Evolutionary conservation across 2,888 invertebrate species (phyloP).

Genomic region (Barypeithes pellucidus): DNA sequence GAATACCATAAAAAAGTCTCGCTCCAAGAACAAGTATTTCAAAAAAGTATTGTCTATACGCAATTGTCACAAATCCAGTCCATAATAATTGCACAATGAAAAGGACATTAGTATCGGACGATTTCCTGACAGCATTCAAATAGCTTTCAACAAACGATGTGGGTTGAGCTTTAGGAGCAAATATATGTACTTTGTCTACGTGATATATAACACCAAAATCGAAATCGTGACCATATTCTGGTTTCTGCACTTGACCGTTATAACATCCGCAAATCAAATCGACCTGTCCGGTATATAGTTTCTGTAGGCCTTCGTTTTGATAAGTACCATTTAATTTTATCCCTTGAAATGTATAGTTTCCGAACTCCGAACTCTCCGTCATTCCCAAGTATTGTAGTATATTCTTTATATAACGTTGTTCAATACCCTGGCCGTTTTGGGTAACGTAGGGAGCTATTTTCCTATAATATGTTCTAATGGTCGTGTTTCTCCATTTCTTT

Average conservation of each 20-base stretch:
- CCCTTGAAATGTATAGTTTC: constrained; percentile 8
- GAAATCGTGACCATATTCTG: constrained; percentile 8
- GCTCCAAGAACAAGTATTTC: not conserved
- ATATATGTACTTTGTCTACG: constrained; percentile 13
- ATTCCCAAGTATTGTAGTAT: constrained; percentile 1
- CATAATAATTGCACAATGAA: not conserved
- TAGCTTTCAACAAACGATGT: not conserved
- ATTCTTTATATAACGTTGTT: constrained; percentile 12
- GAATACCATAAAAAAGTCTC: not conserved
- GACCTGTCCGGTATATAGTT: not conserved
- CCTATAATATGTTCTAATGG: constrained; percentile 17
- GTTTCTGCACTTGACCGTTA: not conserved
- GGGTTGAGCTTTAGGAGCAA: constrained; percentile 3
- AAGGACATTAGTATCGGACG: not conserved
- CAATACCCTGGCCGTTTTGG: not conserved
- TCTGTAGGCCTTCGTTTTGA: constrained; percentile 22
- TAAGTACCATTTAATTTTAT: constrained; percentile 22
- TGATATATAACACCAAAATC: constrained; percentile 14
- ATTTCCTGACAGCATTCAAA: not conserved
- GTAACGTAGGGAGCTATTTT: constrained; percentile 10
- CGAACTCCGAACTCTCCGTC: not conserved
- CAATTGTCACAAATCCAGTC: constrained; percentile 9
- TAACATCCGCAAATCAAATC: constrained; percentile 18
- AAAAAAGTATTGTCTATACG: constrained; percentile 18
- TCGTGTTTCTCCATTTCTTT: constrained; percentile 26